phyloP scores from a whole-genome alignment of 2,888 invertebrate genomes.

The Spialia ferax region DNA sequence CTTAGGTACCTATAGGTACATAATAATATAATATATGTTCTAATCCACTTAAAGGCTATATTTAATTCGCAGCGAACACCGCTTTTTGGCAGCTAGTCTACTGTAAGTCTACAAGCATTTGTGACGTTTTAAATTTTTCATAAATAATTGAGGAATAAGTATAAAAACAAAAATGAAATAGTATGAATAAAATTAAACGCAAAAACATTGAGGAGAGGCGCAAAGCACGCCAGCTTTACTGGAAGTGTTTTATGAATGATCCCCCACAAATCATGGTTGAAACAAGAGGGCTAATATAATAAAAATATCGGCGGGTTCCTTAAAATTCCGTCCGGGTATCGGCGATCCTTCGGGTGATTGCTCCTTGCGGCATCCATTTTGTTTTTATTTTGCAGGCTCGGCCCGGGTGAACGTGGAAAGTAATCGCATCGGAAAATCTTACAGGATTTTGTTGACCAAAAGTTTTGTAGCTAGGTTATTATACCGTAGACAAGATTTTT shows the following conservation, averaged over 20 bases:
- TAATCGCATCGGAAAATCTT: constrained; percentile 35
- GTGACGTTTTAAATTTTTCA: too few relatives aligned
- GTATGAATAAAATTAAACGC: background rate
- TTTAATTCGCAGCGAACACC: too few relatives aligned
- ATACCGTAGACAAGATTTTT: too few relatives aligned
- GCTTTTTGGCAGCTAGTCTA: too few relatives aligned
- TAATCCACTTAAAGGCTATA: too few relatives aligned
- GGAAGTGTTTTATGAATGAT: constrained; percentile 42
- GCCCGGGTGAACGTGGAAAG: constrained; percentile 30
- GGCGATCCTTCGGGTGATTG: constrained; percentile 71
- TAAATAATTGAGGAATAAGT: background rate
- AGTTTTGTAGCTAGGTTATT: background rate
- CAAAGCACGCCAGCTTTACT: constrained; percentile 6
- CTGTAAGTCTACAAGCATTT: too few relatives aligned
- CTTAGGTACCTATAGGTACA: too few relatives aligned
- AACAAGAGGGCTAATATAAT: constrained; percentile 49
- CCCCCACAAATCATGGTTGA: constrained; percentile 49
- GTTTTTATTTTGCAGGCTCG: constrained; percentile 45
- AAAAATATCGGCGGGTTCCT: constrained; percentile 48
- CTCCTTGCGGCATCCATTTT: constrained; percentile 47
- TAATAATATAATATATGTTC: too few relatives aligned
- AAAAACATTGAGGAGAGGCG: background rate
- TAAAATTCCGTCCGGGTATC: constrained; percentile 66
- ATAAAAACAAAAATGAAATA: too few relatives aligned
- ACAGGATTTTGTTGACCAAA: constrained; percentile 5